A percentile compares a stretch with the other conserved stretches of the same genome.
phyloP scores from a whole-genome alignment of 2,888 invertebrate genomes.

The Eilema sororculum region DNA sequence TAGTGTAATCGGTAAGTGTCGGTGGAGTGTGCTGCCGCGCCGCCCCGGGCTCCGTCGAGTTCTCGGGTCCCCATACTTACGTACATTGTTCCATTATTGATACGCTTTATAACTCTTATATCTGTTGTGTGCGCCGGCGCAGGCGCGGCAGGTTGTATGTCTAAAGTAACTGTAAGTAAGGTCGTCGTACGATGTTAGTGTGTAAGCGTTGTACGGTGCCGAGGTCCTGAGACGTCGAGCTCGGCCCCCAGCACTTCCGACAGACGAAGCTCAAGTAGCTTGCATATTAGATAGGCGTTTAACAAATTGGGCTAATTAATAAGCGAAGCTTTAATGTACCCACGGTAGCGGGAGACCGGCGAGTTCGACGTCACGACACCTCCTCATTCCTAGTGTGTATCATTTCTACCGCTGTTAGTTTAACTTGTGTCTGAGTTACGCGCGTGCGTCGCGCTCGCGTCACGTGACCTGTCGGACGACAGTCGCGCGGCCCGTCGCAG shows the following conservation, averaged over 20 bases:
- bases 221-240: conserved; percentile 75
- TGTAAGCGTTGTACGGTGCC: conserved; percentile 73
- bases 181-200: conserved; percentile 65
- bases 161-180: conserved; percentile 68
- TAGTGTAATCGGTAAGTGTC: conserved; percentile 75
- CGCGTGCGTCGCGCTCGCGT: conserved; percentile 19
- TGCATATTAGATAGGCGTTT: conserved; percentile 85
- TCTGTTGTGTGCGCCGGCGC: conserved; percentile 64
- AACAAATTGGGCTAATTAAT: conserved; percentile 83
- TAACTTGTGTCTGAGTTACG: conserved; percentile 37
- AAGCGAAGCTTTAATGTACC: conserved; percentile 83
- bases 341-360: conserved; percentile 67
- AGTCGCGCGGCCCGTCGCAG: conserved; percentile 14
- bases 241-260: conserved; percentile 65
- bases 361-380: conserved; percentile 67
- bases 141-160: conserved; percentile 70
- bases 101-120: conserved; percentile 82
- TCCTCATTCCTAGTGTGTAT: conserved; percentile 49
- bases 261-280: conserved; percentile 75
- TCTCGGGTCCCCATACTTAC: conserved; percentile 65
- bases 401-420: conserved; percentile 39
- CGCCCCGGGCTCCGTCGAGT: conserved; percentile 65
- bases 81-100: conserved; percentile 72
- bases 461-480: background rate
- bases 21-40: conserved; percentile 67